Base-by-base conservation (phyloP, 2,888 invertebrate genomes). In the Tethea ocularis region DNA sequence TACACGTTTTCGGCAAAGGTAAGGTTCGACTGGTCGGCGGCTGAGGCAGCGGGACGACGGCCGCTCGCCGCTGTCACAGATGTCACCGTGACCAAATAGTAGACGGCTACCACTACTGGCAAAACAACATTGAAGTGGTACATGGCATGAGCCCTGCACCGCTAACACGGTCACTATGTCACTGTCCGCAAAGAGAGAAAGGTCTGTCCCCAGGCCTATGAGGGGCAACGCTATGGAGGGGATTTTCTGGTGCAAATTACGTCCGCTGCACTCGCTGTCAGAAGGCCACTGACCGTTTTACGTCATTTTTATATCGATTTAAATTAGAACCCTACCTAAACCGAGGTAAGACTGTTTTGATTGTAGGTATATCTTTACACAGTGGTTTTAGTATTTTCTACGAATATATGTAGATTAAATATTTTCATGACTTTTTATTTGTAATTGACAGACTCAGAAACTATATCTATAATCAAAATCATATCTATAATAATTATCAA, bases 91-190 rank as follows among this genome's bases (percentile, higher is more conserved):
- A 67, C 62, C 62, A 79, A 63, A 60, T 72, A 69, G 67, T 68
- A 77, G 64, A 74, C 72, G 65, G 67, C 75, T 66, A 85, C 71
- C 75, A 83, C 68, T 64, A 84, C 65, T 63, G 74, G 75, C 74
- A 82, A 77, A 59, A 79, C 69, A 61, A 75, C 70, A 67, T 69
- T 76, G 72, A 76, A 75, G 72, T 78, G 80, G 86, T 79, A 80
- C 91, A 91, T 91, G 86, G 83, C 87, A 84, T 72, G 72, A 76
- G 78, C 86, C 83, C 85, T 85, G 83, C 81, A 74, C 80, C 78
- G 82, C 81, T 73, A 82, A 82, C 88, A 86, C 91, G 90, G 91
- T 87, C 89, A 89, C 90, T 87, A 78, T 89, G 89, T 84, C 91
- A 90, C 90, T 90, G 89, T 77, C 85, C 78, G 81, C 72, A 68